Evolutionary conservation across 2,888 invertebrate species (phyloP), one percentile per base, ranked within the genome.

Genomic region (Halictus ligatus): DNA sequence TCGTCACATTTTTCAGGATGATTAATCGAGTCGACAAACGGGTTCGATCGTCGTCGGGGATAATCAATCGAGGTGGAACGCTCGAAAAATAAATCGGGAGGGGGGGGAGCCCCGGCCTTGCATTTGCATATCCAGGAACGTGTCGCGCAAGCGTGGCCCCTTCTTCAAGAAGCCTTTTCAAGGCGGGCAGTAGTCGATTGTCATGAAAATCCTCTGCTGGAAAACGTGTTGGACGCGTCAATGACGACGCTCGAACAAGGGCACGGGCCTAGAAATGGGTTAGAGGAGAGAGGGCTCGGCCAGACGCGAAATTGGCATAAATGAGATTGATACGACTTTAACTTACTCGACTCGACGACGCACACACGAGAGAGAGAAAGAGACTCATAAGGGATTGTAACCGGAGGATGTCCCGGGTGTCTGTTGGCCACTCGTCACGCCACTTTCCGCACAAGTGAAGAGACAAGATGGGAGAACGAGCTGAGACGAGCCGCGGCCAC

Each of bases 311-410:
- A 94, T 94, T 94, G 94, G 94, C 94, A 94, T 94, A 94, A 94
- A 94, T 95, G 94, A 95, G 95, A 95, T 95, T 95, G 94, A 95
- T 95, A 94, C 92, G 95, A 94, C 92, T 95, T 95, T 95, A 94
- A 95, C 92, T 94, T 93, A 94, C 94, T 94, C 87, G 84, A 84
- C 83, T 77, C 81, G 84, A 78, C 48, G n/a, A 12, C 35, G 3
- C 29, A 43, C 40, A 71, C 21, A 43, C 15, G 83, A 75, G 54
- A 7, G 21, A 12, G 25, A 25, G 29, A 64, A 29, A 64, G 25
- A 25, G 60, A 25, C 60, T 25, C 64, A 1, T 15, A 29, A 64
- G 81, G 75, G 21, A 43, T 25, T n/a, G 83, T 46, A 72, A 74
- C 83, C 78, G 81, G 83, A 84, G 83, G 85, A 91, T 84, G 86